These are phyloP conservation scores for Onthophagus taurus DNA, from an alignment of 1,140 invertebrate genomes.

Conservation along the genomic window DNA sequence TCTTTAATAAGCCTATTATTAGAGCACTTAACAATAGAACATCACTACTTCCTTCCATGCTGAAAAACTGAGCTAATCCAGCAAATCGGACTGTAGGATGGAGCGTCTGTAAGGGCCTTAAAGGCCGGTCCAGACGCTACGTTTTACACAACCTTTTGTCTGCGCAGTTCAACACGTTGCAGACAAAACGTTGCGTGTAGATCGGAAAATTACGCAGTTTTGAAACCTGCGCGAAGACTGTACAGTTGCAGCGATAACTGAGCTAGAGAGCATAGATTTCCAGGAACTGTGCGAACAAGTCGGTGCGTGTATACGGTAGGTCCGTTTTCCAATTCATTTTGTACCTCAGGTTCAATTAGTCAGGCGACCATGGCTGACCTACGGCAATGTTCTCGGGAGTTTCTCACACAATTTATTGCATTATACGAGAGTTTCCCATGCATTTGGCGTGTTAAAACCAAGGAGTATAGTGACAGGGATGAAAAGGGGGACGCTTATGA, in stretches of 20 bases:
- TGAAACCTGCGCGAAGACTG: constrained; percentile 2
- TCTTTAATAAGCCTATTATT: no score
- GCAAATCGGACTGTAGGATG: no score
- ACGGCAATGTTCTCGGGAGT: constrained; percentile 3
- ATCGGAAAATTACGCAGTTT: constrained; percentile 3
- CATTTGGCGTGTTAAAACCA: constrained; percentile 29
- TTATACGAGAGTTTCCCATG: constrained; percentile 16
- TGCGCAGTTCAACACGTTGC: constrained; percentile 12
- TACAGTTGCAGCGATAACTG: constrained; percentile 8
- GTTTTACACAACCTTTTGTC: constrained; percentile 10
- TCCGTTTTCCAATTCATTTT: constrained; percentile 1
- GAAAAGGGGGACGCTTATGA: constrained; percentile 26
- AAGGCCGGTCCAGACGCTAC: no score
- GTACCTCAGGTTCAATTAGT: background rate
- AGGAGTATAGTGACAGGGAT: constrained; percentile 28
- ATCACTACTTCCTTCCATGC: no score
- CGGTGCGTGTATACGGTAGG: background rate
- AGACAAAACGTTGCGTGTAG: constrained; percentile 6
- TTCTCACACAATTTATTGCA: constrained; percentile 1
- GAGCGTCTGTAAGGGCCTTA: no score
- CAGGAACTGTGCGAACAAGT: background rate
- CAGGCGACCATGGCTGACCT: background rate
- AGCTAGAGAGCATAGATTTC: background rate
- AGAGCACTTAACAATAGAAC: no score
- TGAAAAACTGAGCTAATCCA: no score